phyloP scores from a whole-genome alignment of 2,888 invertebrate species.

The Aricia artaxerxes region DNA sequence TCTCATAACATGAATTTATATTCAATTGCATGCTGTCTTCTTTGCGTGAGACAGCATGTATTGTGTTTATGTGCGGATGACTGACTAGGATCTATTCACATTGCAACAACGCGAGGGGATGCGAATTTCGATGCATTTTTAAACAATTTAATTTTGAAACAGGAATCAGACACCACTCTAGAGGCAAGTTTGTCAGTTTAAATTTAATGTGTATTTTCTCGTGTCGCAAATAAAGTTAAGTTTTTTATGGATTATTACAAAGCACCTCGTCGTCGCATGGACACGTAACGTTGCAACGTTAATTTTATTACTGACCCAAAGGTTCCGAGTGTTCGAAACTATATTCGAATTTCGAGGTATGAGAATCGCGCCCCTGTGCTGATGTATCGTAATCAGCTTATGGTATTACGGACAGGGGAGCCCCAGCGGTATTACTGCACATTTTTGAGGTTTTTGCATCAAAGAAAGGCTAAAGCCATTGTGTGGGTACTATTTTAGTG shows the following conservation, averaged over 20 bases:
- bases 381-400: constrained; percentile 22
- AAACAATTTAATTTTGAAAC: not conserved
- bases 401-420: not conserved
- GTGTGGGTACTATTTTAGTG: not conserved
- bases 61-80: no score
- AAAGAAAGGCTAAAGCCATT: not conserved
- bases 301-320: no score
- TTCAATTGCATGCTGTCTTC: not conserved
- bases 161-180: not conserved
- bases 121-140: not conserved
- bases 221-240: not conserved
- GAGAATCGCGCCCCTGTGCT: not conserved
- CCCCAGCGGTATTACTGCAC: not conserved
- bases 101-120: not conserved
- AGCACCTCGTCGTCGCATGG: not conserved
- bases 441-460: not conserved
- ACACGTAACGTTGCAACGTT: no score
- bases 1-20: not conserved
- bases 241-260: not conserved
- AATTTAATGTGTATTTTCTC: not conserved
- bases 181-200: not conserved
- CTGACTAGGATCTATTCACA: no score
- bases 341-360: not conserved
- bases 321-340: no score
- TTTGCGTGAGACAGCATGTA: not conserved